Evolutionary conservation across 2,797 vertebrate species (phyloP), one percentile per base, ranked within the genome.

Genomic region (Enteromius viviparus): DNA sequence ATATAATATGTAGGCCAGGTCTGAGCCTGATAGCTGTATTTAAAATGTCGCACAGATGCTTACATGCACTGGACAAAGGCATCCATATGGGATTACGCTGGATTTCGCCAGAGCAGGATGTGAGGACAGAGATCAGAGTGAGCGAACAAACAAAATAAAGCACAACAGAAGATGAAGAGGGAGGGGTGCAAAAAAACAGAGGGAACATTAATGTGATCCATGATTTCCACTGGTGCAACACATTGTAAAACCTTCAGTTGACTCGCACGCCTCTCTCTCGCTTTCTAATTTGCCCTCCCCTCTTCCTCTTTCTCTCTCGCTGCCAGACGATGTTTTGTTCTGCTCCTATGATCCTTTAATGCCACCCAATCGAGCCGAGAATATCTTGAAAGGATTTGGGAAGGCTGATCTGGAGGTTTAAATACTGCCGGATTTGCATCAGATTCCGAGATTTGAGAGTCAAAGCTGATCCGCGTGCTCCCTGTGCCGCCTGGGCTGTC

Each of bases 311-410:
- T 89, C 89, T 81, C 76, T 84, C 82, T 80, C 79, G 80, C 86
- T 88, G 90, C 90, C 92, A 93, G 92, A 90, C 90, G 62, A 89
- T 84, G 91, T 90, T 94, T 94, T 94, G 93, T 94, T 94, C 93
- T 89, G 91, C 91, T 85, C 55, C 89, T 85, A 91, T 91, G 91
- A 94, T 94, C 94, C 94, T 89, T 92, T 95, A 95, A 95, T 94
- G 91, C 94, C 90, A 91, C 90, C 93, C 94, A 93, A 95, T 94
- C 90, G 90, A 94, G 92, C 91, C 58, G 87, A 92, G 94, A 93
- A 93, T 94, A 95, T 94, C 94, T 95, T 94, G 93, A 94, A 92
- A 92, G 95, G 94, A 95, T 95, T 95, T 95, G 91, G 91, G 86
- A 87, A 76, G 90, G 92, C 92, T 94, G 93, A 95, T 94, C 94